Conservation (phyloP, 1,140 invertebrate genomes). For the Laupala kohalensis region DNA sequence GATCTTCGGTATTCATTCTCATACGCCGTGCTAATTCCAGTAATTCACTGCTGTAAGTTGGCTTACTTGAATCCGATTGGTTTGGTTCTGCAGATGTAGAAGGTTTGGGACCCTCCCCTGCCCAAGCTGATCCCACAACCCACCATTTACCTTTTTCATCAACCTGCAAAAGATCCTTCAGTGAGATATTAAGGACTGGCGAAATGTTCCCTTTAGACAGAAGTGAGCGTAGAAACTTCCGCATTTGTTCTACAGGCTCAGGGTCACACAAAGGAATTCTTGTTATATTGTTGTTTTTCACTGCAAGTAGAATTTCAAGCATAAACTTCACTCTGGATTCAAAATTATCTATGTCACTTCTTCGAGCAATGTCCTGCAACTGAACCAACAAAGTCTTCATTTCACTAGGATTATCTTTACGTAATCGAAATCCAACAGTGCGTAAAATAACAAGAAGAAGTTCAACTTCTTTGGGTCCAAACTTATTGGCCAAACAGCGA, state of each 20-base stretch:
- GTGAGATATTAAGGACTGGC: conserved; percentile 60
- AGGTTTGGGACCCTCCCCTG: conserved; percentile 34
- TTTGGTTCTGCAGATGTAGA: conserved; percentile 7
- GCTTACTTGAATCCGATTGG: background rate
- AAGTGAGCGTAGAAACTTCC: conserved; percentile 59
- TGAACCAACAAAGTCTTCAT: conserved; percentile 70
- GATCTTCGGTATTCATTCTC: conserved; percentile 71
- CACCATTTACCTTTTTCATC: conserved; percentile 85
- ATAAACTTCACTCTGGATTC: conserved; percentile 77
- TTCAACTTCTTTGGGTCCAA: conserved; percentile 74
- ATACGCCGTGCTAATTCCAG: conserved; percentile 70
- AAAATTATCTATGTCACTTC: background rate
- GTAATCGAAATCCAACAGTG: conserved; percentile 65
- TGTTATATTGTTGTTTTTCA: conserved; percentile 88
- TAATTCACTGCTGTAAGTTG: conserved; percentile 41
- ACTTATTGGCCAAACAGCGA: conserved; percentile 40
- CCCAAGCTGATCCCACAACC: conserved; percentile 93
- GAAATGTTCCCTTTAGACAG: conserved; percentile 61
- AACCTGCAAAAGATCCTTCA: conserved; percentile 77
- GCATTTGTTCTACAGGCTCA: conserved; percentile 61
- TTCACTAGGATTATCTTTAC: conserved; percentile 74
- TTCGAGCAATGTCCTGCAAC: conserved; percentile 18
- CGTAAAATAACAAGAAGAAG: conserved; percentile 67
- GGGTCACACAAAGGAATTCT: conserved; percentile 86
- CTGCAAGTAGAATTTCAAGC: conserved; percentile 75